phyloP scores from a whole-genome alignment of 2,113 vertebrate species.

The Genyomyrus donnyi region DNA sequence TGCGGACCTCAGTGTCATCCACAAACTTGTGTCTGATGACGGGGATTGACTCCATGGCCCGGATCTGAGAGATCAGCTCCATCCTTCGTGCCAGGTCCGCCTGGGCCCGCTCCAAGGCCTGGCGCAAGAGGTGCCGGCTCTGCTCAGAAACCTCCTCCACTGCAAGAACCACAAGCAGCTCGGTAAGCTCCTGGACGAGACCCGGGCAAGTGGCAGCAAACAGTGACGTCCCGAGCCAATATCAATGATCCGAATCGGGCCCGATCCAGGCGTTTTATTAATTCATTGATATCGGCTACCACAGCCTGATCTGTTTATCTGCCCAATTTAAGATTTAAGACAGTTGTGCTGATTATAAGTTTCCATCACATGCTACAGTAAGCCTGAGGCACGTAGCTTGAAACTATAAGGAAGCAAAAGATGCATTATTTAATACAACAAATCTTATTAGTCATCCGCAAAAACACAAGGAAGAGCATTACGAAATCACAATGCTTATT shows the following conservation, averaged over 20 bases:
- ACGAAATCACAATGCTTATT: background rate
- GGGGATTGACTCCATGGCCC: slow-evolving; percentile 62
- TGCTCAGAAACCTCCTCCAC: slow-evolving; percentile 75
- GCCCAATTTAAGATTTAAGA: background rate
- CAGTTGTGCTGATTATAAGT: background rate
- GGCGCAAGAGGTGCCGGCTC: slow-evolving; percentile 63
- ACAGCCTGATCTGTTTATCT: background rate
- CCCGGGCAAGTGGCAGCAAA: background rate
- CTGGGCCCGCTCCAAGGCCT: slow-evolving; percentile 60
- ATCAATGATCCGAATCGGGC: background rate
- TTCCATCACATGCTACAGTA: background rate
- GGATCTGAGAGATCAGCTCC: slow-evolving; percentile 68
- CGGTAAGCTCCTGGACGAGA: background rate
- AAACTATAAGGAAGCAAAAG: background rate
- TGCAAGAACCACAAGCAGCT: slow-evolving; percentile 38
- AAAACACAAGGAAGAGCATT: background rate
- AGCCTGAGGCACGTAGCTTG: background rate
- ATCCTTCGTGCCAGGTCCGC: slow-evolving; percentile 63
- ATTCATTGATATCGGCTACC: background rate
- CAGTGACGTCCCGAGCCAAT: background rate
- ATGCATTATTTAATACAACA: background rate
- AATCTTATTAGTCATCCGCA: background rate
- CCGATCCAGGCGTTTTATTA: background rate
- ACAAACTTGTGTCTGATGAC: slow-evolving; percentile 57
- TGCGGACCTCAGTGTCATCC: slow-evolving; percentile 72